These are phyloP conservation scores for Embidobia sp. DNA, from an alignment of 2,888 invertebrate species.

Conservation along the genomic window DNA sequence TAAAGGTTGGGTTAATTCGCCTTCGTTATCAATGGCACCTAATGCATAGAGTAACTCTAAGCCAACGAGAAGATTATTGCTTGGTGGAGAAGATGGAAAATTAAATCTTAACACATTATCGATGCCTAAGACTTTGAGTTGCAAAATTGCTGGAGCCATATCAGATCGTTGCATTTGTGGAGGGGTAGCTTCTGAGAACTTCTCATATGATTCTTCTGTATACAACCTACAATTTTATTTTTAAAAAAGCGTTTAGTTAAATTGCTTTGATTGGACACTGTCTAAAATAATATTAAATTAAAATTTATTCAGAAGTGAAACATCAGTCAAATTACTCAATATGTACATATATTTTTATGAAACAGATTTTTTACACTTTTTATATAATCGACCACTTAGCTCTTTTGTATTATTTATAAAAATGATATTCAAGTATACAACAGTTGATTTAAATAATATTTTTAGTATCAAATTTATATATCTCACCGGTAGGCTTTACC, in stretches of 20 bases:
- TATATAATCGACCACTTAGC: too few species aligned
- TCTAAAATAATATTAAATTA: too few species aligned
- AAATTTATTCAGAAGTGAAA: too few species aligned
- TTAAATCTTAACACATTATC: slow-evolving; percentile 95
- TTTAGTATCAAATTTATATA: too few species aligned
- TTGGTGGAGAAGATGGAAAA: slow-evolving; percentile 96
- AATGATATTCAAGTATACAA: too few species aligned
- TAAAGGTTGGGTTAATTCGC: slow-evolving; percentile 88
- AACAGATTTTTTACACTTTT: too few species aligned
- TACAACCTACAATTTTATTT: slow-evolving; percentile 88
- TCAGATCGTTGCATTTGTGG: slow-evolving; percentile 97
- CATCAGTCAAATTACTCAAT: too few species aligned
- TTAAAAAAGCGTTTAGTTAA: too few species aligned
- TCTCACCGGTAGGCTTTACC: slow-evolving; percentile 93
- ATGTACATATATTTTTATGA: too few species aligned
- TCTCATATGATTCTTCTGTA: slow-evolving; percentile 88
- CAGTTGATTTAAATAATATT: too few species aligned
- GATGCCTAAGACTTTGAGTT: slow-evolving; percentile 96
- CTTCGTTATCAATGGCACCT: slow-evolving; percentile 89
- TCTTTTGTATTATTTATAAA: too few species aligned
- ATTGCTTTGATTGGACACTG: too few species aligned
- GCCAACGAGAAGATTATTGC: slow-evolving; percentile 91
- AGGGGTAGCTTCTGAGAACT: slow-evolving; percentile 87
- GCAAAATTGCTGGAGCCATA: slow-evolving; percentile 91
- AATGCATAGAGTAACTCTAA: slow-evolving; percentile 94